These are phyloP conservation scores for Brachyptera risi DNA, from an alignment of 2,888 invertebrate genomes.

Conservation along the genomic window DNA sequence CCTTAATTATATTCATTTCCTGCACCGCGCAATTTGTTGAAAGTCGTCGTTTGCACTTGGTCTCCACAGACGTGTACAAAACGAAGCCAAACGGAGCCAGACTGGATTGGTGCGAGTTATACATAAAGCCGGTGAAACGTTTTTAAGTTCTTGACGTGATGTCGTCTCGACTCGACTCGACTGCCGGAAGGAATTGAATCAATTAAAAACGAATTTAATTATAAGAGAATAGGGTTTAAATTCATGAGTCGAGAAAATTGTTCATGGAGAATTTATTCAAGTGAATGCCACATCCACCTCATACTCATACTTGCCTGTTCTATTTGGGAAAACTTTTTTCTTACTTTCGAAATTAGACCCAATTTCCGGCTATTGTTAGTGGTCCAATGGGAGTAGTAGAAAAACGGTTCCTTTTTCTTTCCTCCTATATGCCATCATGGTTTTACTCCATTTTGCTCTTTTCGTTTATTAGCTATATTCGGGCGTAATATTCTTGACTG, in stretches of 20 bases:
- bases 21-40: neutral
- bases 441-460: neutral
- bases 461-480: neutral
- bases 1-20: slow-evolving; percentile 2
- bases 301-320: too few species aligned
- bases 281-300: neutral
- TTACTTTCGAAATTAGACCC: neutral
- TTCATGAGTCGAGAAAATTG: slow-evolving; percentile 4
- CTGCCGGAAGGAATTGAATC: slow-evolving; percentile 11
- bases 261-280: too few species aligned
- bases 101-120: too few species aligned
- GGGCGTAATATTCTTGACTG: neutral
- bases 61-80: neutral
- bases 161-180: neutral
- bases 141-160: too few species aligned
- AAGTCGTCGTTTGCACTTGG: neutral
- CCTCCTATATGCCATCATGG: neutral
- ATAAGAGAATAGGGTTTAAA: neutral
- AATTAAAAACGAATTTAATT: slow-evolving; percentile 23
- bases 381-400: neutral
- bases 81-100: neutral
- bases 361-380: neutral
- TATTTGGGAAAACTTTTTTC: too few species aligned
- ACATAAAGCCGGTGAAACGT: too few species aligned
- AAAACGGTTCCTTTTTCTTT: neutral